These are phyloP conservation scores for Istiophorus platypterus DNA, from an alignment of 2,113 vertebrate species.

Conservation along the genomic window DNA sequence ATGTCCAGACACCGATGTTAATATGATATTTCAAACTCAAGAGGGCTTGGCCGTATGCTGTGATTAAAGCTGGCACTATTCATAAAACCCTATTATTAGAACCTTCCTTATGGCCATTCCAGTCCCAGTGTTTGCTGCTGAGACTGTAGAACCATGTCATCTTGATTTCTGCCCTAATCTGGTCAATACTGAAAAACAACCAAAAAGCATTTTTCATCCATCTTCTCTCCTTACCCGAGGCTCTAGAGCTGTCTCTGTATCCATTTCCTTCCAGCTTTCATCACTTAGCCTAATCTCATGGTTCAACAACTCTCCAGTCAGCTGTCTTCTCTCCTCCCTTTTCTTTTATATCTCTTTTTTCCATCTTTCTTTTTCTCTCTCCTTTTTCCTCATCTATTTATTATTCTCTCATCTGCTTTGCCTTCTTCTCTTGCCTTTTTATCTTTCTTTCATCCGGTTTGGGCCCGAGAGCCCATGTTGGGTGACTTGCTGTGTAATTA, in stretches of 20 bases:
- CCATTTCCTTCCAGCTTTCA: constrained; percentile 61
- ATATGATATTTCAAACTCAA: constrained; percentile 44
- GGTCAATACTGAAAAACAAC: constrained; percentile 17
- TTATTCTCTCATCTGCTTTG: constrained; percentile 8
- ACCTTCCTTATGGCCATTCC: constrained; percentile 35
- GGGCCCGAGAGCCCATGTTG: constrained; percentile 42
- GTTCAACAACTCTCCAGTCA: constrained; percentile 63
- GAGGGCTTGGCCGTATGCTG: constrained; percentile 2
- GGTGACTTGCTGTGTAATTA: constrained; percentile 68
- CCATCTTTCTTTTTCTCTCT: not conserved
- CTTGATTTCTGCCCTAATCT: constrained; percentile 33
- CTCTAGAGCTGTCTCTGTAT: constrained; percentile 43
- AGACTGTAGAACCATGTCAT: constrained; percentile 29
- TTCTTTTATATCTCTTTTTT: not conserved
- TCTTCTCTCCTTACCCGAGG: constrained; percentile 28
- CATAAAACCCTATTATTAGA: constrained; percentile 47
- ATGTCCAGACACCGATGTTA: constrained; percentile 37
- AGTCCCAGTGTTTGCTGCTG: constrained; percentile 10
- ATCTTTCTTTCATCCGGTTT: constrained; percentile 40
- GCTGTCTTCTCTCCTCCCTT: constrained; percentile 29
- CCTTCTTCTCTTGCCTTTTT: constrained; percentile 3
- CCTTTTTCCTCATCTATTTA: constrained; percentile 10
- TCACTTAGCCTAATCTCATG: constrained; percentile 69
- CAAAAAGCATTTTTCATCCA: constrained; percentile 14
- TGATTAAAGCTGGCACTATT: constrained; percentile 38